A percentile compares a stretch with the other conserved stretches of the same genome.
phyloP scores from a whole-genome alignment of 1,140 invertebrate genomes.

The Mesaphorura yosii region DNA sequence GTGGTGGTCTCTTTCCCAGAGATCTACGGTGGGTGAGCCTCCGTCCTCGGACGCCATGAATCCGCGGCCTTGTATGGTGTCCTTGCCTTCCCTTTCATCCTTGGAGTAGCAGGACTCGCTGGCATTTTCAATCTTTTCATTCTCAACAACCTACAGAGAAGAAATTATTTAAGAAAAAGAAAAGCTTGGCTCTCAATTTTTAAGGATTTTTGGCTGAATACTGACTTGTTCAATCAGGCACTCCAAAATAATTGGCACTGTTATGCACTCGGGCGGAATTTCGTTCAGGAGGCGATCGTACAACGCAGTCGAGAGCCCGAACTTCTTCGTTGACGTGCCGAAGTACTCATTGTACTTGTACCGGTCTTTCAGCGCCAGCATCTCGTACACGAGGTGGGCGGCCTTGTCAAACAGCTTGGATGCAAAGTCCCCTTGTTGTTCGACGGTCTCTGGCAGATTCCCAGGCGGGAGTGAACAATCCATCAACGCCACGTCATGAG shows the following conservation, averaged over 20 bases:
- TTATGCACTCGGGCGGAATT: not conserved
- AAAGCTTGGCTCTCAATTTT: too few relatives aligned
- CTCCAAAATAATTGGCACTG: not conserved
- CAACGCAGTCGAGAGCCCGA: not conserved
- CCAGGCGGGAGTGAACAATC: not conserved
- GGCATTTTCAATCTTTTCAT: too few relatives aligned
- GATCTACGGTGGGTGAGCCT: too few relatives aligned
- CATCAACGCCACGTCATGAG: conserved; percentile 9
- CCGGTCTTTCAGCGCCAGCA: not conserved
- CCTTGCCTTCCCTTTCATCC: too few relatives aligned
- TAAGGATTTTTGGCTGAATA: too few relatives aligned
- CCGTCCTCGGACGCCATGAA: too few relatives aligned
- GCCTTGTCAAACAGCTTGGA: not conserved
- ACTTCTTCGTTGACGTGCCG: not conserved
- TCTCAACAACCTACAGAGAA: too few relatives aligned
- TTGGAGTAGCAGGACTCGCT: too few relatives aligned
- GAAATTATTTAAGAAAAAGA: too few relatives aligned
- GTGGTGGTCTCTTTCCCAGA: too few relatives aligned
- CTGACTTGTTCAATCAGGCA: not conserved
- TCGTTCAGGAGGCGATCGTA: not conserved
- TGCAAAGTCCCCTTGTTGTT: not conserved
- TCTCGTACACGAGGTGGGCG: not conserved
- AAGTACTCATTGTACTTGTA: not conserved
- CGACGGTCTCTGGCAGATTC: not conserved
- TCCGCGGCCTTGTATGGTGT: too few relatives aligned